phyloP scores from a whole-genome alignment of 2,888 invertebrate genomes.

The Brassicogethes aeneus region DNA sequence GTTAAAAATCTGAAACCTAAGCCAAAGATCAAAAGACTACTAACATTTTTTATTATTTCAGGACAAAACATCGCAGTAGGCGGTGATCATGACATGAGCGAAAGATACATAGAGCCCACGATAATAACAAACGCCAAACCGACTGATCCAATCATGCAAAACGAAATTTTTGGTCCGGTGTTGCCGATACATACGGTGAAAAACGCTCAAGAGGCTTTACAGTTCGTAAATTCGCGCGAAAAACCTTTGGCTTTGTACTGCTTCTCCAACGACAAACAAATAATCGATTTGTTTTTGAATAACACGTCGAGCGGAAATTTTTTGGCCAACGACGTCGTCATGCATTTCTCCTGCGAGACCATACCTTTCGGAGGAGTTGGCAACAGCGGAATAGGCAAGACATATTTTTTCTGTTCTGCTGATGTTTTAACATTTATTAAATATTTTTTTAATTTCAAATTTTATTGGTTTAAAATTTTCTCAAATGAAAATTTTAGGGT shows the following conservation, averaged over 20 bases:
- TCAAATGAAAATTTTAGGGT: no score
- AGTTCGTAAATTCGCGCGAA: constrained; percentile 79
- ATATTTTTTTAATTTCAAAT: no score
- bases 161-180: constrained; percentile 96
- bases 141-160: constrained; percentile 70
- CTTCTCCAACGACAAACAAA: constrained; percentile 57
- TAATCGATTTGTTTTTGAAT: constrained; percentile 52
- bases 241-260: constrained; percentile 85
- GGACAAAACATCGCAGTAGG: constrained; percentile 64
- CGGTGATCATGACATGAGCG: constrained; percentile 66
- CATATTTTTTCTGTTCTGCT: no score
- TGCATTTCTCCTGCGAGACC: constrained; percentile 77
- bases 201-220: constrained; percentile 80
- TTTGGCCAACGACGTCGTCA: constrained; percentile 75
- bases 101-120: constrained; percentile 79
- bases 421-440: no score
- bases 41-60: no score
- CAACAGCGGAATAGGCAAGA: constrained; percentile 71
- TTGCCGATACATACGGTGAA: constrained; percentile 79
- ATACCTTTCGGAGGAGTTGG: constrained; percentile 97
- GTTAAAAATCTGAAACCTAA: no score
- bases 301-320: constrained; percentile 74
- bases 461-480: no score
- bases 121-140: constrained; percentile 65
- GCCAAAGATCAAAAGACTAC: no score